Conservation (phyloP, 2,113 vertebrate species). For the Melanerpes aurifrons region DNA sequence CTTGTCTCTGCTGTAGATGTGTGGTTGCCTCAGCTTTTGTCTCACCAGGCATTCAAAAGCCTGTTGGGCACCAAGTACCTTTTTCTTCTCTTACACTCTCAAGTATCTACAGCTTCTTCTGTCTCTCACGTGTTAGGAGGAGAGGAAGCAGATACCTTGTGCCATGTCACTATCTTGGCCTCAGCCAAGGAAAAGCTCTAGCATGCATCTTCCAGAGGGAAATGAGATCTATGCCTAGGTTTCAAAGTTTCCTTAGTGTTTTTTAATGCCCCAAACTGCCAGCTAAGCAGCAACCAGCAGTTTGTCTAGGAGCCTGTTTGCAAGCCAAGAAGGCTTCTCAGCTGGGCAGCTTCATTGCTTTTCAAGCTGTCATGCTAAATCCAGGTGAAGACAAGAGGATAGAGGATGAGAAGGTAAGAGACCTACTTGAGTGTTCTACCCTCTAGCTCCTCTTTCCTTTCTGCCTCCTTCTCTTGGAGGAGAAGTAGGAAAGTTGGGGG, state of each 20-base stretch:
- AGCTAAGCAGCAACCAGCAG: neutral
- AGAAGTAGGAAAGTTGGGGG: neutral
- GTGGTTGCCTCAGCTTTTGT: neutral
- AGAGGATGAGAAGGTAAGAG: neutral
- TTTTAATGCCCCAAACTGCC: neutral
- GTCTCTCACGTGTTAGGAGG: neutral
- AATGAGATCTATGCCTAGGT: neutral
- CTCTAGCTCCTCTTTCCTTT: neutral
- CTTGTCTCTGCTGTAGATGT: neutral
- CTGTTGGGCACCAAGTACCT: neutral
- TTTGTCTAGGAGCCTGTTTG: neutral
- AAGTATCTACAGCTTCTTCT: neutral
- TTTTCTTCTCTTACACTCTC: neutral
- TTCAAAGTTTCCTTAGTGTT: neutral
- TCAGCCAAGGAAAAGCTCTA: neutral
- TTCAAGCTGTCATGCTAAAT: neutral
- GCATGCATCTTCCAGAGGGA: neutral
- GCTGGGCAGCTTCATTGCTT: neutral
- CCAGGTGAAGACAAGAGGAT: neutral
- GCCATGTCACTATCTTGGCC: neutral
- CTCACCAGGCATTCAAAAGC: neutral
- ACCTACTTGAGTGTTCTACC: neutral
- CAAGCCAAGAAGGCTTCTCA: neutral
- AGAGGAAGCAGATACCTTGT: neutral
- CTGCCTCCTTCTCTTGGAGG: neutral